Evolutionary conservation across 2,797 vertebrate species (phyloP).

Genomic region (Sarcoramphus papa): DNA sequence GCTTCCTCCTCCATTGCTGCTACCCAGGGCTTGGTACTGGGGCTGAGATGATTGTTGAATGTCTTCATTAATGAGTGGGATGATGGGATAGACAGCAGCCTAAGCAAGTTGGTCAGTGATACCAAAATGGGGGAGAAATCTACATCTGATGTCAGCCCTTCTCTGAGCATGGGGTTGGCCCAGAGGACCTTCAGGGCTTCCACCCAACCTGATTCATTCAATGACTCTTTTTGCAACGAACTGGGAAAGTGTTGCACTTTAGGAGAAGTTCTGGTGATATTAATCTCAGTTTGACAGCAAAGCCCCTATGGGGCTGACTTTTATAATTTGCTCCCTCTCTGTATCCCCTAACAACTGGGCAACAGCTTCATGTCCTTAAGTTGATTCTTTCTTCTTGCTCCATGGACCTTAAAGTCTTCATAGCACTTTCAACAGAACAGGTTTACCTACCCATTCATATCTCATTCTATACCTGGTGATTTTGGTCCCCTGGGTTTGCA

Average conservation of each 20-base stretch:
- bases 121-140: not conserved
- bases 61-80: not conserved
- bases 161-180: not conserved
- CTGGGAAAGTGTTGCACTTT: not conserved
- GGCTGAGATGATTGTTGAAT: not conserved
- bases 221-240: not conserved
- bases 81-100: not conserved
- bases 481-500: not conserved
- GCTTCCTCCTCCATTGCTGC: not conserved
- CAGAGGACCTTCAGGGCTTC: not conserved
- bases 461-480: not conserved
- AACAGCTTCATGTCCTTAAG: not conserved
- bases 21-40: not conserved
- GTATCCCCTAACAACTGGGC: not conserved
- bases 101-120: not conserved
- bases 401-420: not conserved
- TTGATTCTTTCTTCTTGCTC: not conserved
- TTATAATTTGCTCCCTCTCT: not conserved
- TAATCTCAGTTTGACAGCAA: not conserved
- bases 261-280: not conserved
- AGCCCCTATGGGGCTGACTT: not conserved
- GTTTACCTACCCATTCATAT: not conserved
- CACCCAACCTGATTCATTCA: not conserved
- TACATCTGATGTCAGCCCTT: not conserved
- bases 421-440: not conserved